Base-by-base conservation (phyloP, 2,888 invertebrate genomes). In the Agrotis segetum region DNA sequence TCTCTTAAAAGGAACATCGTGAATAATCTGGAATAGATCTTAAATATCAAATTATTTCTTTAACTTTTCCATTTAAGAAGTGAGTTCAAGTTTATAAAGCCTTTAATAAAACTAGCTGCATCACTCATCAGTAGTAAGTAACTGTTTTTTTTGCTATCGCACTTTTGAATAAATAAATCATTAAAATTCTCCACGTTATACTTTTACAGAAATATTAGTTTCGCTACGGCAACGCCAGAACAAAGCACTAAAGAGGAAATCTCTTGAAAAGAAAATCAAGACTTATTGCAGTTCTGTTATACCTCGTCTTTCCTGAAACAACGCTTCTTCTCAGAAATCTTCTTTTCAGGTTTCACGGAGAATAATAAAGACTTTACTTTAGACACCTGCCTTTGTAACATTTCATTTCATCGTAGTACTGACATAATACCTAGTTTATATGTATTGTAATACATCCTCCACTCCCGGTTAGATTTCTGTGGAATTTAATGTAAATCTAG, bases 301-400 rank as follows among this genome's bases (percentile, higher is more conserved):
- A 40, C 40, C 40, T 40, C 7, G 50, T 40, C 21, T 17, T 62
- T 24, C 7, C 24, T 72, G 24, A 21, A 9, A 52, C 7, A 69
- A 21, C n/a, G 2, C 1, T 6, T 24, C 40, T 19, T 44, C 19
- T 24, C 4, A 29, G 58, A 52, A 29, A 34, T n/a, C 13, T 29
- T 40, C 14, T 5, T 14, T 52, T 14, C 3, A 9, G 11, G 13
- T 46, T 52, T 50, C 9, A 40, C 14, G 11, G 47, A 29, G 7
- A 47, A 47, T 47, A 63, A 50, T 59, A 17, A 71, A 53, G 9
- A 47, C 19, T 46, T 16, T 1, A 17, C 24, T 1, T 68, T 67
- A 19, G 40, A 13, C n/a, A 55, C 7, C 0, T 21, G 19, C 55
- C 55, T 55, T 19, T 19, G 16, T 52, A 49, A 21, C 0, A 24